Conservation (phyloP, 2,888 invertebrate genomes). For the Drosophila incognita region DNA sequence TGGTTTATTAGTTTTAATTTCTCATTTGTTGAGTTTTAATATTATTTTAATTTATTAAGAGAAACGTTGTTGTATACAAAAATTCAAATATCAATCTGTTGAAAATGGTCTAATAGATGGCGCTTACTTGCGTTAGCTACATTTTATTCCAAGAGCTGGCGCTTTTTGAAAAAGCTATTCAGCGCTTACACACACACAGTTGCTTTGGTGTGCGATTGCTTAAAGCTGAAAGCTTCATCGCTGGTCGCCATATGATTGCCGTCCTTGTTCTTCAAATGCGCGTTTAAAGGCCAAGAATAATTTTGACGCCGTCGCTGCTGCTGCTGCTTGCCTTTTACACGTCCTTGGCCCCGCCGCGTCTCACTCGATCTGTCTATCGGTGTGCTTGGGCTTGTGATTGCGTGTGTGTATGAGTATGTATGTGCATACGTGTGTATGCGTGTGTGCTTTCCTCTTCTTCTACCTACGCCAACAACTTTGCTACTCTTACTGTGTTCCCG, state of each 20-base stretch:
- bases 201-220: conserved; percentile 47
- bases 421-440: conserved; percentile 34
- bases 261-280: conserved; percentile 85
- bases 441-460: conserved; percentile 72
- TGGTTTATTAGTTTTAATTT: not conserved
- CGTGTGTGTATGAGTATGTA: conserved; percentile 15
- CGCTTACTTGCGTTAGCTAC: not conserved
- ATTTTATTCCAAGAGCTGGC: conserved; percentile 31
- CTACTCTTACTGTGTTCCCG: conserved; percentile 78
- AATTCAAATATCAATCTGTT: not conserved
- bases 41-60: not conserved
- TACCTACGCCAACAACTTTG: conserved; percentile 80
- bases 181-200: conserved; percentile 30
- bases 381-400: conserved; percentile 8
- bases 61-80: not conserved
- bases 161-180: conserved; percentile 15
- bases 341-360: conserved; percentile 62
- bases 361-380: conserved; percentile 36
- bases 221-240: conserved; percentile 65
- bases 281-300: conserved; percentile 84
- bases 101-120: conserved; percentile 14
- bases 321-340: conserved; percentile 54
- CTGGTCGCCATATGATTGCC: conserved; percentile 74
- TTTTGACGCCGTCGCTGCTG: conserved; percentile 54
- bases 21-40: not conserved